Base-by-base conservation (phyloP, 2,113 vertebrate species). In the Blennius ocellaris region DNA sequence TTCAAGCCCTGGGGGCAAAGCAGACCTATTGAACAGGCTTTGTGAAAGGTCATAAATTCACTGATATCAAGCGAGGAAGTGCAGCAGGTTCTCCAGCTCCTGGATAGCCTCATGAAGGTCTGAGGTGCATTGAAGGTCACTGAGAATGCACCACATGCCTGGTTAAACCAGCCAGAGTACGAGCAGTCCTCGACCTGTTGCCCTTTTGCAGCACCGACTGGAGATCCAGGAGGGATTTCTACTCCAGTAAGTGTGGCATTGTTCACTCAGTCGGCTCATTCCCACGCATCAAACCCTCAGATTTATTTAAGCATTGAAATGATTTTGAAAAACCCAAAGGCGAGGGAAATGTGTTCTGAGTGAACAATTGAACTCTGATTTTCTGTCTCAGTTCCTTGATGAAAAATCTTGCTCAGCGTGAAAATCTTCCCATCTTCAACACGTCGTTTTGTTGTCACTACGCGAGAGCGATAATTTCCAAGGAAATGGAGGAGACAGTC, bases 101-200 rank as follows among this genome's bases (percentile, higher is more conserved):
- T 58, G 41, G 62, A 74, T 40, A 16, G 78, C 74, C 45, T 60
- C 7, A 57, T 71, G 53, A 53, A 64, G 51, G 55, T 82, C 67
- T 52, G 69, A 78, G 77, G 81, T 72, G 66, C 60, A 74, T 56
- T 87, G 84, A 90, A 87, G 88, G 86, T 88, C 86, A 80, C 53
- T 67, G 75, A 71, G 69, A 62, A 83, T 57, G 57, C 69, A 40
- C 74, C 51, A 53, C 67, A 78, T 52, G 63, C 56, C 55, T 81
- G 50, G 44, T 37, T 69, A 52, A 83, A 43, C 40, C 70, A 66
- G 38, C 49, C 30, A 21, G 66, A 76, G 78, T 21, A 52, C 54
- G 6, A 55, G 51, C 10, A 58, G 54, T 47, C n/a, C 61, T 69
- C 73, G 53, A 56, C 44, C 73, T 39, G 65, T 55, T 81, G 72